Evolutionary conservation across 1,140 invertebrate species (phyloP), one percentile per base, ranked within the genome.

Genomic region (Trypoxylus dichotomus): DNA sequence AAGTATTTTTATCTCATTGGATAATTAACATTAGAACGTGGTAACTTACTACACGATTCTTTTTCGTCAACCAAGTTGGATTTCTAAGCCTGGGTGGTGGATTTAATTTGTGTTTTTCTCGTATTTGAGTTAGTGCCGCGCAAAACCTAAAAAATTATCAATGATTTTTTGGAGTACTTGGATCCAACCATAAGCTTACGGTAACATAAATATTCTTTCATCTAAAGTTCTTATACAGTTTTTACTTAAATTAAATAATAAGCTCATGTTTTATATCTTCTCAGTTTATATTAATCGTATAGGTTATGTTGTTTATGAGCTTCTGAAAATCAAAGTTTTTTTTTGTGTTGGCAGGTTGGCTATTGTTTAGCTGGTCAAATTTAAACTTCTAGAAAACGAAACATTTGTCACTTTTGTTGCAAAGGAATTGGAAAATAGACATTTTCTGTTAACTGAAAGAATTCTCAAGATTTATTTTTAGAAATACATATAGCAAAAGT

Each of bases 41-140:
- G 0, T 15, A 76, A 86, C 87, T 82, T 85, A 91, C 91, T 42
- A 83, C 81, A 79, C 86, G 86, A 76, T 86, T 78, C 84, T 89
- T 88, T 78, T 87, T 88, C 24, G 88, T 83, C 78, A 90, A 87
- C 91, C 91, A 92, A 47, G 87, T 86, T 13, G 90, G 90, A 83
- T 89, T 88, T 79, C 89, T 81, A 77, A 89, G 84, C 76, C 82
- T 88, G 7, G 90, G 90, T 79, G 82, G 81, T 41, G 83, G 86
- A 78, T 82, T 82, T 72, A 81, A 76, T 77, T 68, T 78, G 60
- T 82, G 80, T 60, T 77, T 82, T 74, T 83, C 81, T 25, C 84
- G 74, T 75, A 81, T 79, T 79, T 83, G 81, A 75, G 68, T 79
- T 11, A 32, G 43, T 79, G 21, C 63, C 79, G 11, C 75, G 71